These are phyloP conservation scores for Polylopha cassiicola DNA, from an alignment of 2,888 invertebrate genomes.

Conservation along the genomic window DNA sequence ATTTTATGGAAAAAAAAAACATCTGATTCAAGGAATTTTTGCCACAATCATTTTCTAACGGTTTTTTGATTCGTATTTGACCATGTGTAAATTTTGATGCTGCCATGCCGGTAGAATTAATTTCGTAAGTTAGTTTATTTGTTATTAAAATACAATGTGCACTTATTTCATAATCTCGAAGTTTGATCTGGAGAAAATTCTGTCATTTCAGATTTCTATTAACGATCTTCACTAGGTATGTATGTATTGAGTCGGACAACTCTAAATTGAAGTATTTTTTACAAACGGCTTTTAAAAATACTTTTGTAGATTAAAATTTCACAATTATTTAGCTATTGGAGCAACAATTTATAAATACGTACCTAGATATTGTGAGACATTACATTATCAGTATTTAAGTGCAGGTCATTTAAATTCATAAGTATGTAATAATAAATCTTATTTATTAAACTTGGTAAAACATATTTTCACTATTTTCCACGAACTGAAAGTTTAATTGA, in stretches of 20 bases:
- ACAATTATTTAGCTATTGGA: no score
- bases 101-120: conserved; percentile 29
- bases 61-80: conserved; percentile 42
- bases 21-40: conserved; percentile 39
- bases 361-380: no score
- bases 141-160: no score
- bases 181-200: no score
- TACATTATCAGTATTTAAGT: no score
- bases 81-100: conserved; percentile 53
- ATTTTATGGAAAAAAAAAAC: conserved; percentile 50
- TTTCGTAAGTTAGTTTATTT: no score
- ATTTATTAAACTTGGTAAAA: conserved; percentile 1
- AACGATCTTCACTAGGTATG: neutral
- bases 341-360: no score
- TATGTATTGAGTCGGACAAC: neutral
- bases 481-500: conserved; percentile 43
- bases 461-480: conserved; percentile 21
- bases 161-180: no score
- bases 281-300: neutral
- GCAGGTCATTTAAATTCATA: no score
- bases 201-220: no score
- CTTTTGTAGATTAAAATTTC: no score
- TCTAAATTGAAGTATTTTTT: conserved; percentile 2
- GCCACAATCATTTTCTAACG: conserved; percentile 34
- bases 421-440: no score